A percentile compares a stretch with the other conserved stretches of the same genome.
phyloP scores from a whole-genome alignment of 2,797 vertebrate species.

The Micrastur ruficollis region DNA sequence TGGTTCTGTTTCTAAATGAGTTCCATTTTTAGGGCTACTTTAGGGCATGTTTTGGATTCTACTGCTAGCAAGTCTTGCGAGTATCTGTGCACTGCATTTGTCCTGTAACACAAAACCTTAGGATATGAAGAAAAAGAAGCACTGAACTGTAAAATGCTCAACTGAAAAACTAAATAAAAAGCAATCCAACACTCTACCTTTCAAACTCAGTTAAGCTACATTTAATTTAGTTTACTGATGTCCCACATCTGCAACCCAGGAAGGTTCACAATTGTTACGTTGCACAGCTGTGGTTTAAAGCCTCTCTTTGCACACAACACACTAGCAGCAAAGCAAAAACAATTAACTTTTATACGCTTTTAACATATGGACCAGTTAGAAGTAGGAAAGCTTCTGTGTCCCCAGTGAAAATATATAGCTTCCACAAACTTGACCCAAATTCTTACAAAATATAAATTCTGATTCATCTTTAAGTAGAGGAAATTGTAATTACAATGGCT shows the following conservation, averaged over 20 bases:
- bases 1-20: background rate
- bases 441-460: conserved; percentile 49
- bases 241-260: conserved; percentile 68
- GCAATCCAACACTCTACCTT: background rate
- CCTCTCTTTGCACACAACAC: conserved; percentile 35
- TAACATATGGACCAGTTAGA: conserved; percentile 57
- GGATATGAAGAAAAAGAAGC: background rate
- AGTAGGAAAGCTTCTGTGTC: conserved; percentile 16
- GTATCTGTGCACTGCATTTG: background rate
- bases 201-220: conserved; percentile 26
- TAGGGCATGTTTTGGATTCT: background rate
- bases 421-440: conserved; percentile 38
- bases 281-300: conserved; percentile 68
- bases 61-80: background rate
- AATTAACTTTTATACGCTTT: conserved; percentile 64
- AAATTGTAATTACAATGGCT: conserved; percentile 35
- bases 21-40: background rate
- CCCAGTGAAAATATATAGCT: conserved; percentile 38
- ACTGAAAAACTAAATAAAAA: conserved; percentile 16
- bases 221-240: conserved; percentile 57
- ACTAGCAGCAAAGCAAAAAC: conserved; percentile 56
- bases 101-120: background rate
- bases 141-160: background rate
- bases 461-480: conserved; percentile 40
- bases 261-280: conserved; percentile 55